These are phyloP conservation scores for Austrolebias charrua DNA, from an alignment of 2,797 vertebrate genomes.

Conservation along the genomic window DNA sequence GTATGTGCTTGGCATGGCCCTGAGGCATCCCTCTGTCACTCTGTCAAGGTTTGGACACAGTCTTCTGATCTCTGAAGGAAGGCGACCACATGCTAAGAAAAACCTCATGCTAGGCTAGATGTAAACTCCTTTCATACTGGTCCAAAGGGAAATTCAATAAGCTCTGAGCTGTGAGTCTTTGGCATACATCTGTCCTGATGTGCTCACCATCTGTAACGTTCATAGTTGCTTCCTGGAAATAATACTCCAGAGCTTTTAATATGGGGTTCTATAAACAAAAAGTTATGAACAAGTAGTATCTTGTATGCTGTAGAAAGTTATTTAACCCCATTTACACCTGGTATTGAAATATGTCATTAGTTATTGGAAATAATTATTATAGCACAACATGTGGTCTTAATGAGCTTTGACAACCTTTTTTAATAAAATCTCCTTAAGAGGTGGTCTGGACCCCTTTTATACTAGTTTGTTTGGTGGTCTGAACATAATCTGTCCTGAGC, in stretches of 20 bases:
- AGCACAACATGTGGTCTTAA: no score
- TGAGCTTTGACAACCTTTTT: no score
- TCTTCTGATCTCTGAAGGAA: conserved; percentile 66
- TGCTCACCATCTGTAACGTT: conserved; percentile 55
- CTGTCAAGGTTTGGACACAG: conserved; percentile 57
- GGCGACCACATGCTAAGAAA: conserved; percentile 63
- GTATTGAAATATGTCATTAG: no score
- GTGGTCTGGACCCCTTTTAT: no score
- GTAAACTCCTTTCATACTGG: conserved; percentile 56
- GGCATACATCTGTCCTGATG: conserved; percentile 47
- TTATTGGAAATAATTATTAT: no score
- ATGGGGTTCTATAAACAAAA: no score
- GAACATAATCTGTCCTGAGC: no score
- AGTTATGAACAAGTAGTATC: no score
- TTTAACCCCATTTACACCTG: no score
- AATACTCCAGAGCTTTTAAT: background rate
- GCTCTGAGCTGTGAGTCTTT: conserved; percentile 57
- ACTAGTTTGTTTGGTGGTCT: no score
- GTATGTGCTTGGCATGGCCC: conserved; percentile 68
- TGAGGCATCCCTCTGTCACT: conserved; percentile 59
- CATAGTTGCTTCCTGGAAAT: conserved; percentile 50
- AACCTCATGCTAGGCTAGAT: conserved; percentile 52
- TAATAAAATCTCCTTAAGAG: no score
- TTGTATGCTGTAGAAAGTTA: no score
- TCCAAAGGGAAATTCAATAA: conserved; percentile 63